Conservation (phyloP, 1,140 invertebrate species). For the Homalodisca vitripennis region DNA sequence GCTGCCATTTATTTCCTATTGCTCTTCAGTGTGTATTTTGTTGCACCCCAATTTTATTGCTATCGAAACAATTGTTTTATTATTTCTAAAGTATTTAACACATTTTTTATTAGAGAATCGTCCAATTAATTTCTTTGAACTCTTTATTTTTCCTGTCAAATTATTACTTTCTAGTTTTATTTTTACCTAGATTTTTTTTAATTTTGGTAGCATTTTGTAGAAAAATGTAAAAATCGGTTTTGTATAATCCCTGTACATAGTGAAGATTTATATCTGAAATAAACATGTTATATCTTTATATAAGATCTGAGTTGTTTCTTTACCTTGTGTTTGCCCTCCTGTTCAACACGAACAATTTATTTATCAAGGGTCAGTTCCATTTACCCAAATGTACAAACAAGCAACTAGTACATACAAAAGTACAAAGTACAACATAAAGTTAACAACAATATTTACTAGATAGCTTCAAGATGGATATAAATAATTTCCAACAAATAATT, state of each 20-base stretch:
- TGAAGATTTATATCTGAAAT: slow-evolving; percentile 23
- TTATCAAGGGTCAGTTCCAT: too few relatives aligned
- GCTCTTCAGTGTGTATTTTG: too few relatives aligned
- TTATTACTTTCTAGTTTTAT: not conserved
- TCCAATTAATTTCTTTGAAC: not conserved
- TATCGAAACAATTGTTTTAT: not conserved
- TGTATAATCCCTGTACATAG: slow-evolving; percentile 26
- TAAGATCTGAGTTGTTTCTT: not conserved
- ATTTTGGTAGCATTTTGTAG: not conserved
- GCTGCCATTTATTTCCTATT: not conserved
- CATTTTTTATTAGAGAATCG: not conserved
- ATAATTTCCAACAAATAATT: too few relatives aligned
- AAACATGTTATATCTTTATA: slow-evolving; percentile 33
- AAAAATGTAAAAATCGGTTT: slow-evolving; percentile 20
- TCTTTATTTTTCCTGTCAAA: not conserved
- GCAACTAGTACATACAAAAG: too few relatives aligned
- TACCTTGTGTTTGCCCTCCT: not conserved
- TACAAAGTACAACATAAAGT: too few relatives aligned
- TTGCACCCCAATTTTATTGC: not conserved
- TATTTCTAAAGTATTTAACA: not conserved
- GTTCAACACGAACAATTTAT: too few relatives aligned
- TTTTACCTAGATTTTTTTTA: slow-evolving; percentile 1
- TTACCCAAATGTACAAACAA: too few relatives aligned
- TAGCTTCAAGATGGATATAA: too few relatives aligned
- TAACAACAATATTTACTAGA: too few relatives aligned